Evolutionary conservation across 2,113 vertebrate species (phyloP), one percentile per base, ranked within the genome.

Genomic region (Picathartes gymnocephalus): DNA sequence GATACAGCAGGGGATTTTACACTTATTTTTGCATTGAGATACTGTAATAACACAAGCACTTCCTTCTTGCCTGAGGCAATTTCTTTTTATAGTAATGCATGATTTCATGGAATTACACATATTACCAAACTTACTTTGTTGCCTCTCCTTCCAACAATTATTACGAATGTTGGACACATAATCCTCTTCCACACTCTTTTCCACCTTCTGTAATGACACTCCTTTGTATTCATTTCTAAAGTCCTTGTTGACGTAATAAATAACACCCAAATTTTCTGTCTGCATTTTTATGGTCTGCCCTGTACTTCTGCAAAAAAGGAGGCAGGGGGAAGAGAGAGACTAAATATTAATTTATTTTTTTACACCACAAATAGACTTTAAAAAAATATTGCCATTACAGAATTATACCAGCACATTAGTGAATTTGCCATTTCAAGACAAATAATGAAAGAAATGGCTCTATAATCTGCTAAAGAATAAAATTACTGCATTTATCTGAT

Each of bases 111-210:
- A 73, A 91, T 70, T 61, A 73, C 27, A 92, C 33, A 18, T 45
- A 60, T 72, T 61, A 74, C 51, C 39, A 48, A 72, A 98, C 99
- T 98, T 98, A 99, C 99, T 99, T 83, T 99, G 99, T 95, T 99
- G 99, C 82, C 99, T 98, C 95, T 99, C 99, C 94, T 99, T 99
- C 99, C 99, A 99, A 94, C 99, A 99, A 95, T 99, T 99, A 98
- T 99, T 99, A 95, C 99, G 98, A 93, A 99, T 98, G 87, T 99
- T 99, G 83, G 98, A 98, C 83, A 99, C 98, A 50, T 99, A 99
- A 96, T 99, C 99, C 54, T 99, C 99, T 98, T 99, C 99, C 82
- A 99, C 99, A 16, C 95, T 99, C 97, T 99, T 99, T 97, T 99
- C 99, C 70, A 99, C 97, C 70, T 99, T 99, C 88, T 99, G 99